Conservation (phyloP, 2,888 invertebrate species). For the Pediacus dermestoides region DNA sequence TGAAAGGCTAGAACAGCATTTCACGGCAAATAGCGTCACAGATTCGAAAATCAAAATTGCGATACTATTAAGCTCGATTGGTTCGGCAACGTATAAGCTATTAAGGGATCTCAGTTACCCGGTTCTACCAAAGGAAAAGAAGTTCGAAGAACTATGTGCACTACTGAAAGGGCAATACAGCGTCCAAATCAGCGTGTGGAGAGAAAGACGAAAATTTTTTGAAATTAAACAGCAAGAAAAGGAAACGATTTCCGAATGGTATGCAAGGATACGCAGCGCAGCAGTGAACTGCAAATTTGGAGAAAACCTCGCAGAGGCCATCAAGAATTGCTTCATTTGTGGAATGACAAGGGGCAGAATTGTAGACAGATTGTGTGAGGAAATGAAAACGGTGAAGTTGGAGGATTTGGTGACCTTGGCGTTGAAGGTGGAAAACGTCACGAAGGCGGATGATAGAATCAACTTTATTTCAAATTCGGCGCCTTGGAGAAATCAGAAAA, state of each 20-base stretch:
- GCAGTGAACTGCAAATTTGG: conserved; percentile 11
- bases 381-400: too few relatives aligned
- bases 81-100: conserved; percentile 11
- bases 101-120: conserved; percentile 20
- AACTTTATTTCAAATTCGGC: conserved; percentile 4
- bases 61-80: conserved; percentile 11
- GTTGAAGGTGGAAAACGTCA: conserved; percentile 7
- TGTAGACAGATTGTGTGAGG: too few relatives aligned
- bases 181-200: conserved; percentile 7
- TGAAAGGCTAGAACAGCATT: conserved; percentile 16
- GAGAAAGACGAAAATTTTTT: conserved; percentile 12
- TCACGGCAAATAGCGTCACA: conserved; percentile 6
- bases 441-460: conserved; percentile 3
- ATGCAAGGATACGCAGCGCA: conserved; percentile 7
- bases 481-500: not conserved
- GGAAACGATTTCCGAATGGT: conserved; percentile 6
- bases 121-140: conserved; percentile 10
- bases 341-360: too few relatives aligned
- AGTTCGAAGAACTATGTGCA: conserved; percentile 5
- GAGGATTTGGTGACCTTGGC: conserved; percentile 8
- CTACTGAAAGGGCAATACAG: conserved; percentile 7
- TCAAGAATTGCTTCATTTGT: too few relatives aligned
- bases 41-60: conserved; percentile 13
- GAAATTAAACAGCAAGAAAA: conserved; percentile 1
- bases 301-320: not conserved